A percentile compares a stretch with the other conserved stretches of the same genome.
Conservation (phyloP, 2,888 invertebrate genomes). For the Smittia aterrima region DNA sequence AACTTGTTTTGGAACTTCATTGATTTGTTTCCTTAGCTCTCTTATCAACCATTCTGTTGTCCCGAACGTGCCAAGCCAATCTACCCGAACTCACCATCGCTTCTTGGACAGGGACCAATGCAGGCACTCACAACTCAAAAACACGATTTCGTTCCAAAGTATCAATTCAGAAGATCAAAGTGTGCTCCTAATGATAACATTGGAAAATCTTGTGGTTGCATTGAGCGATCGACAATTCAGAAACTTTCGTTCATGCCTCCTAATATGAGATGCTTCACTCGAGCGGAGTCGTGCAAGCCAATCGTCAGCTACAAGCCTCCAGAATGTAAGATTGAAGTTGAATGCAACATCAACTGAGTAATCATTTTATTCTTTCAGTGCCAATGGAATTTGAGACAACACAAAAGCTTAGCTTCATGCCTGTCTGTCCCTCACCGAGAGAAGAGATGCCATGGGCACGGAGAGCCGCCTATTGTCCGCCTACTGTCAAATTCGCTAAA, state of each 20-base stretch:
- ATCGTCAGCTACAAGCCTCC: slow-evolving; percentile 46
- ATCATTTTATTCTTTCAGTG: slow-evolving; percentile 44
- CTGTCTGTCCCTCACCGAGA: slow-evolving; percentile 52
- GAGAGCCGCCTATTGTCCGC: slow-evolving; percentile 16
- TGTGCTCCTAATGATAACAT: slow-evolving; percentile 48
- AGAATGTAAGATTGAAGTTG: slow-evolving; percentile 43
- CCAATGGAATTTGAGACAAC: slow-evolving; percentile 56
- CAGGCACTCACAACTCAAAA: slow-evolving; percentile 71
- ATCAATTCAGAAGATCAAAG: slow-evolving; percentile 51
- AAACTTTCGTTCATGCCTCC: slow-evolving; percentile 50
- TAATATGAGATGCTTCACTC: slow-evolving; percentile 42
- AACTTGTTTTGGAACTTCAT: neutral
- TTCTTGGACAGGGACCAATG: slow-evolving; percentile 66
- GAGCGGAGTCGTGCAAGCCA: slow-evolving; percentile 44
- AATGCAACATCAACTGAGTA: slow-evolving; percentile 48
- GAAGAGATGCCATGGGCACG: slow-evolving; percentile 46
- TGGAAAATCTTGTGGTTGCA: slow-evolving; percentile 46
- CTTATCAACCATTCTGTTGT: slow-evolving; percentile 60
- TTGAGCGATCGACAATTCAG: slow-evolving; percentile 52
- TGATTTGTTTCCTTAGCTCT: too few relatives aligned
- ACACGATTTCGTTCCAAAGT: slow-evolving; percentile 69
- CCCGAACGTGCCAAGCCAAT: slow-evolving; percentile 59
- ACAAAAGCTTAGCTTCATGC: slow-evolving; percentile 59
- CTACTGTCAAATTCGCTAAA: neutral
- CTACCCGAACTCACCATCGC: slow-evolving; percentile 62